phyloP scores from a whole-genome alignment of 2,113 vertebrate genomes.

The Salvelinus fontinalis region DNA sequence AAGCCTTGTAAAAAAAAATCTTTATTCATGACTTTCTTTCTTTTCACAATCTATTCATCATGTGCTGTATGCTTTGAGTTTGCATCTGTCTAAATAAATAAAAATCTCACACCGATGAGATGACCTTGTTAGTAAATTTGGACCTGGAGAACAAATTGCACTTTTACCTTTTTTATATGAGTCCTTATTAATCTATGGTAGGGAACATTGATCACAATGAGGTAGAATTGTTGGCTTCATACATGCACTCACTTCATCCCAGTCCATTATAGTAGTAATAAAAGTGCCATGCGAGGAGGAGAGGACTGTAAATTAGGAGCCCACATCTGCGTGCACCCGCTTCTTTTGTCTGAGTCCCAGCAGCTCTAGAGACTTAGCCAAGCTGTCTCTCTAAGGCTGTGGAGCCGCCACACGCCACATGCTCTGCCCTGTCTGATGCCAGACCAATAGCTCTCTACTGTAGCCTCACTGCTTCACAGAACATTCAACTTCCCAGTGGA shows the following conservation, averaged over 20 bases:
- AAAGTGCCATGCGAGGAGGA: constrained; percentile 48
- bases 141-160: no score
- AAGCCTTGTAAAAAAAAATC: no score
- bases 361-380: constrained; percentile 27
- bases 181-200: constrained; percentile 15
- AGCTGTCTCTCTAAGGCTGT: constrained; percentile 14
- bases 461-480: background rate
- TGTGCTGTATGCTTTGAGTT: constrained; percentile 3
- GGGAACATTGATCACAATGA: constrained; percentile 27
- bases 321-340: constrained; percentile 12
- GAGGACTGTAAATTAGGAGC: constrained; percentile 8
- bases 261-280: constrained; percentile 63
- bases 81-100: background rate
- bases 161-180: no score
- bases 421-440: constrained; percentile 21
- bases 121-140: no score
- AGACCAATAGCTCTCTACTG: constrained; percentile 22
- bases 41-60: background rate
- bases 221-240: constrained; percentile 26
- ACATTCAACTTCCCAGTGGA: background rate
- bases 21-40: background rate
- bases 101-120: background rate
- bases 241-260: constrained; percentile 41
- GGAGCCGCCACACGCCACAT: background rate
- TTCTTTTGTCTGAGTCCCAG: background rate